A percentile compares a stretch with the other conserved stretches of the same genome.
phyloP scores from a whole-genome alignment of 2,797 vertebrate species.

The Sphenopsis melanotis region DNA sequence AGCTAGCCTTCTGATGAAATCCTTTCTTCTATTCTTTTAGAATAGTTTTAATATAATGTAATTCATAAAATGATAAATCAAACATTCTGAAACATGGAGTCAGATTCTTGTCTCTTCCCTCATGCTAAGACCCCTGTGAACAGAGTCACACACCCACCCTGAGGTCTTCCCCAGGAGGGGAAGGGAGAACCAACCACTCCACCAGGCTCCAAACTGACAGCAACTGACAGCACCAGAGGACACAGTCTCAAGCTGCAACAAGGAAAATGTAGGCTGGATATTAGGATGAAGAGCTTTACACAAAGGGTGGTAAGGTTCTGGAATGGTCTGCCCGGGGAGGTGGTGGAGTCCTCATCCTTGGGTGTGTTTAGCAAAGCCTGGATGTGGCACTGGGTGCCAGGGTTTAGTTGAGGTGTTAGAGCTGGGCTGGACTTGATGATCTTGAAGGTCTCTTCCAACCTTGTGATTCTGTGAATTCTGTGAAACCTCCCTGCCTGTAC shows the following conservation, averaged over 20 bases:
- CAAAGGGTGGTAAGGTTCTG: neutral
- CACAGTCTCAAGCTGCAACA: neutral
- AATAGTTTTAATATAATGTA: too few relatives aligned
- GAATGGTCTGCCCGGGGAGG: neutral
- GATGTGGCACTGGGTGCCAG: neutral
- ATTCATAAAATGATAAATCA: too few relatives aligned
- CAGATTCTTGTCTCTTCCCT: too few relatives aligned
- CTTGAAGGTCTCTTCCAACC: neutral
- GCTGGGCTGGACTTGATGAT: neutral
- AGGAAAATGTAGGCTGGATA: neutral
- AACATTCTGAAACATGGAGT: too few relatives aligned
- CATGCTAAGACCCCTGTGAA: too few relatives aligned
- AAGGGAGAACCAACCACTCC: neutral
- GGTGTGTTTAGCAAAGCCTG: neutral
- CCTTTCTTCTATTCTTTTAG: too few relatives aligned
- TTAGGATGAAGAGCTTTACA: neutral
- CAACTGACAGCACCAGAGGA: neutral
- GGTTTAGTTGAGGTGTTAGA: neutral
- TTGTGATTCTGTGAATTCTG: neutral
- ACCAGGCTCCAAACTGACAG: neutral
- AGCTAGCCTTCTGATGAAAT: too few relatives aligned
- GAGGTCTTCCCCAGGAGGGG: neutral
- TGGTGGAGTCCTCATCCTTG: neutral
- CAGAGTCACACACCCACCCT: neutral
- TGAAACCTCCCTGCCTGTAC: neutral